These are phyloP conservation scores for Acromyrmex charruanus DNA, from an alignment of 1,140 invertebrate genomes.

Conservation along the genomic window DNA sequence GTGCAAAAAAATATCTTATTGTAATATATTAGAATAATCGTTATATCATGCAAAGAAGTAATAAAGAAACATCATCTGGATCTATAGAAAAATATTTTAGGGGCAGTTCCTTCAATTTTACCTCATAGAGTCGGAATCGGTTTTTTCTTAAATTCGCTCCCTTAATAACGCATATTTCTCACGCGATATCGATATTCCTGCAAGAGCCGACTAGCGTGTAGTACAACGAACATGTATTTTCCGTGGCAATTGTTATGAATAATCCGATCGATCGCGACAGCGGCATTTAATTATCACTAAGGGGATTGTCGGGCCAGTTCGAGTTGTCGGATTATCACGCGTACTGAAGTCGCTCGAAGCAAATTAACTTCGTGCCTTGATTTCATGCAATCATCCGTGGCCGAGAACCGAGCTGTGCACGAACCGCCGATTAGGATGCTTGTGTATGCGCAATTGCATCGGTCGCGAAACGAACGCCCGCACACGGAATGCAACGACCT, in stretches of 20 bases:
- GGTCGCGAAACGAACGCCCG: constrained; percentile 62
- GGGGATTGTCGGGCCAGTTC: constrained; percentile 40
- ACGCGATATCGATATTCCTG: constrained; percentile 13
- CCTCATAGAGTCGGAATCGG: background rate
- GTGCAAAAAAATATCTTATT: background rate
- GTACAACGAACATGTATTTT: background rate
- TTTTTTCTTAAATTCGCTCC: background rate
- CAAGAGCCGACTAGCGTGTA: background rate
- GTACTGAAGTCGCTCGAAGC: constrained; percentile 38
- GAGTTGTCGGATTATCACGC: constrained; percentile 60
- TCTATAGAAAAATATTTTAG: background rate
- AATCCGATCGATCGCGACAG: constrained; percentile 46
- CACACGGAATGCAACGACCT: constrained; percentile 64
- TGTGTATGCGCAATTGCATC: constrained; percentile 64
- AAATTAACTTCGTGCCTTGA: constrained; percentile 58
- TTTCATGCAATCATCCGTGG: constrained; percentile 55
- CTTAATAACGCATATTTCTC: constrained; percentile 1
- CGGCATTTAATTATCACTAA: constrained; percentile 53
- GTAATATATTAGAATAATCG: background rate
- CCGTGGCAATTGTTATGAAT: constrained; percentile 25
- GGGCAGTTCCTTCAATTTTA: background rate
- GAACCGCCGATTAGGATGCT: constrained; percentile 60
- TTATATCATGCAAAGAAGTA: background rate
- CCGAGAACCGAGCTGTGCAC: constrained; percentile 52
- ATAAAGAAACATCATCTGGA: background rate